Conservation (phyloP, 2,797 vertebrate species). For the Trematomus bernacchii region DNA sequence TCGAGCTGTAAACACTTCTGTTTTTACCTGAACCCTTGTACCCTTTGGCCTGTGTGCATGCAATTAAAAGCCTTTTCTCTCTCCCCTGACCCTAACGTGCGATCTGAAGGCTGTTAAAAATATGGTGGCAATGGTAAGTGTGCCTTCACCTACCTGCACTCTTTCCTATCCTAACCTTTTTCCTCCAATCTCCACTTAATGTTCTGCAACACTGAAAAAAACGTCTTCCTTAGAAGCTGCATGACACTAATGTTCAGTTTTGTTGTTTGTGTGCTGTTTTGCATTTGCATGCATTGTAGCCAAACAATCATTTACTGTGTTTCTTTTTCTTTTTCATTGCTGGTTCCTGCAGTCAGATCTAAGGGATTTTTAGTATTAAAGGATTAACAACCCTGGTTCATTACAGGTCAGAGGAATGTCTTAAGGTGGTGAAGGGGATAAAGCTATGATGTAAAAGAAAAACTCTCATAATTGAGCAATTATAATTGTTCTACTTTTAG, state of each 20-base stretch:
- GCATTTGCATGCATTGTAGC: constrained; percentile 24
- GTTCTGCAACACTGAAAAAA: constrained; percentile 6
- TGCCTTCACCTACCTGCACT: constrained; percentile 75
- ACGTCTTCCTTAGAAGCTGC: constrained; percentile 28
- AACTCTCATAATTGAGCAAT: constrained; percentile 19
- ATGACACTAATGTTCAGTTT: constrained; percentile 15
- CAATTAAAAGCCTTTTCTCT: constrained; percentile 78
- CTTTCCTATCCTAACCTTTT: constrained; percentile 24
- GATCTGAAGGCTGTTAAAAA: constrained; percentile 87
- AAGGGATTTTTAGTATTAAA: constrained; percentile 41
- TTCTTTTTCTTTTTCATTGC: constrained; percentile 15
- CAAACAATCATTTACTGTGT: constrained; percentile 17
- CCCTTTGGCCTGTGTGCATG: constrained; percentile 73
- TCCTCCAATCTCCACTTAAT: constrained; percentile 33
- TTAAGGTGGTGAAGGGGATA: constrained; percentile 34
- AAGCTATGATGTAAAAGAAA: constrained; percentile 52
- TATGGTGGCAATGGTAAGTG: constrained; percentile 87
- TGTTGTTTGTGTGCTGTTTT: constrained; percentile 9
- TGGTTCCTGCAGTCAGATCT: constrained; percentile 23
- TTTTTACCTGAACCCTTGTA: constrained; percentile 58
- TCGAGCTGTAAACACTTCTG: constrained; percentile 10
- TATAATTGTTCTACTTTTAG: constrained; percentile 38
- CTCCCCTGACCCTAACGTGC: constrained; percentile 68
- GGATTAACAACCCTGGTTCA: constrained; percentile 47
- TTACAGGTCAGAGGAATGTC: constrained; percentile 52